Percentiles rank a stretch among this genome's conserved stretches.
phyloP scores from a whole-genome alignment of 2,113 vertebrate genomes.

The Cairina moschata region DNA sequence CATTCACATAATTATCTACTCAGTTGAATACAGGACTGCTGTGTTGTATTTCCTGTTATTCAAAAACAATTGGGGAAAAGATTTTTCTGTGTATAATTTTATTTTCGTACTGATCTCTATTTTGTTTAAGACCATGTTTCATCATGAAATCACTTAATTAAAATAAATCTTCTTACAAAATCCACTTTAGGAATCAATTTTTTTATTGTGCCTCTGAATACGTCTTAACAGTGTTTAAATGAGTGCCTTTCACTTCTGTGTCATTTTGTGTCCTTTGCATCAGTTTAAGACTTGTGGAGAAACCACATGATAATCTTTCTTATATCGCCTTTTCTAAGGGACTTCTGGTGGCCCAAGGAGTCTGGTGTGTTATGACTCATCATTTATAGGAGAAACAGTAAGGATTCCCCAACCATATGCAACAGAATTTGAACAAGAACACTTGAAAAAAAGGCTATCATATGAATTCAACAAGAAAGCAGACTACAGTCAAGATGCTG shows the following conservation, averaged over 20 bases:
- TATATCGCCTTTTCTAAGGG: background rate
- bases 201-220: constrained; percentile 33
- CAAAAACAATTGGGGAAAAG: constrained; percentile 72
- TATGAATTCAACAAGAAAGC: background rate
- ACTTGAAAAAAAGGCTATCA: background rate
- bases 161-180: constrained; percentile 82
- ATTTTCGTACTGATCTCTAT: constrained; percentile 85
- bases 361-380: background rate
- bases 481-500: rapidly evolving
- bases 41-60: constrained; percentile 77
- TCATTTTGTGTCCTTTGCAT: background rate
- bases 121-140: constrained; percentile 81
- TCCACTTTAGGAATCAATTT: background rate
- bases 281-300: background rate
- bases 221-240: rapidly evolving
- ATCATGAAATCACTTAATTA: constrained; percentile 78
- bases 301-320: background rate
- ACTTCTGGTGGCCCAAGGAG: background rate
- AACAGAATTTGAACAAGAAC: background rate
- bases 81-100: constrained; percentile 75
- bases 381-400: background rate
- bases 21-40: constrained; percentile 60
- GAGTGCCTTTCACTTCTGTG: background rate
- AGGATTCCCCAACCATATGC: background rate
- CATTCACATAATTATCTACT: constrained; percentile 62